A percentile compares a stretch with the other conserved stretches of the same genome.
Evolutionary conservation across 2,797 vertebrate genomes (phyloP).

Genomic region (Tapirus indicus): DNA sequence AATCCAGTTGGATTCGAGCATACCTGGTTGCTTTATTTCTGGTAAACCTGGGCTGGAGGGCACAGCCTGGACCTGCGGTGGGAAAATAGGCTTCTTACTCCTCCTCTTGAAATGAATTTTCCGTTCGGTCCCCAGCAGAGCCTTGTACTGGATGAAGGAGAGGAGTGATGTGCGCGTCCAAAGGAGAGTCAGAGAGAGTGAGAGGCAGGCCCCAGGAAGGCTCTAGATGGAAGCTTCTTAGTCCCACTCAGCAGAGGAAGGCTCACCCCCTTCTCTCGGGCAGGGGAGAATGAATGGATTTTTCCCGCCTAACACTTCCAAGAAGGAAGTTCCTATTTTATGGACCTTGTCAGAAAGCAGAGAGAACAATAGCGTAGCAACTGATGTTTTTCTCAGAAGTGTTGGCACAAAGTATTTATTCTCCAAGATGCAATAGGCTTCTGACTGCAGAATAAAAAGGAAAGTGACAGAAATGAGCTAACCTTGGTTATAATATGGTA

Average conservation of each 20-base stretch:
- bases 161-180: not conserved
- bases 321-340: not conserved
- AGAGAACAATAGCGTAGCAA: not conserved
- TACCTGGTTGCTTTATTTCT: not conserved
- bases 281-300: not conserved
- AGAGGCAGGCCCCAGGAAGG: not conserved
- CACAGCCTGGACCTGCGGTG: not conserved
- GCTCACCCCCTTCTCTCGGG: not conserved
- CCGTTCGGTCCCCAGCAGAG: not conserved
- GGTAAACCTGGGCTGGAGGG: not conserved
- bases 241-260: not conserved
- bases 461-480: not conserved
- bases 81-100: not conserved
- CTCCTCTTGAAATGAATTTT: not conserved
- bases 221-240: not conserved
- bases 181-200: not conserved
- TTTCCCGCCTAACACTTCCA: not conserved
- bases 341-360: not conserved
- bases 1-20: not conserved
- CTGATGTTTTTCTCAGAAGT: not conserved
- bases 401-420: not conserved
- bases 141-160: not conserved
- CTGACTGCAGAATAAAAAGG: conserved; percentile 9
- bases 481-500: not conserved
- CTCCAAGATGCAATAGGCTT: not conserved